Evolutionary conservation across 2,888 invertebrate genomes (phyloP), one percentile per base, ranked within the genome.

Genomic region (Choreutis nemorana): DNA sequence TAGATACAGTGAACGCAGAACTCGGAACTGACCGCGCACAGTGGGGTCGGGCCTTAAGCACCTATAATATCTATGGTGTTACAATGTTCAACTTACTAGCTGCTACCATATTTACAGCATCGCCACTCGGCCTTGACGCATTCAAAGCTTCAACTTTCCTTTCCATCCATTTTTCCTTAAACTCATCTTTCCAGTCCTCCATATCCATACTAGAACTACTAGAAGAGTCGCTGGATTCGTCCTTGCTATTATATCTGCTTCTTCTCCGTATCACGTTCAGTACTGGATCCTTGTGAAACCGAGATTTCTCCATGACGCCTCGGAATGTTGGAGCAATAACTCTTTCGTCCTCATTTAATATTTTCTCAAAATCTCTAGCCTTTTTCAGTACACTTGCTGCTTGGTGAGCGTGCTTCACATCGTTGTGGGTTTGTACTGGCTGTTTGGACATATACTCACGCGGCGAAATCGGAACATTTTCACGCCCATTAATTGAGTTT

Each of bases 101-200:
- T 15, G 63, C 73, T 2, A 53, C 53, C 72, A 75, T 73, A 30
- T 72, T 70, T 5, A 75, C 55, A 0, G 36, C 37, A 25, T 75
- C 73, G 3, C 61, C 65, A 10, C 34, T 42, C 0, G 44, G 44
- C 3, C 30, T 15, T 0, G 60, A 36, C 1, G 52, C 33, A 32
- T 71, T 67, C 1, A 65, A 38, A 0, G 58, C 62, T 28, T 64
- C 55, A 15, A 50, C 39, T 30, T 63, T 62, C 38, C 58, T 62
- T 23, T 52, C 32, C 10, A 53, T 11, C 53, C 55, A 55, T 14
- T 40, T 33, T 10, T 49, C 41, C 15, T 40, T 41, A 47, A 51
- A 55, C 24, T 54, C 53, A 0, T 50, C 46, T 14, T 55, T 53
- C 50, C 53, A 55, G 14, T 48, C 33, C 16, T 28, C 29, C 23